Percentiles rank a stretch among this genome's conserved stretches.
phyloP scores from a whole-genome alignment of 2,113 vertebrate species.

The Mirounga angustirostris region DNA sequence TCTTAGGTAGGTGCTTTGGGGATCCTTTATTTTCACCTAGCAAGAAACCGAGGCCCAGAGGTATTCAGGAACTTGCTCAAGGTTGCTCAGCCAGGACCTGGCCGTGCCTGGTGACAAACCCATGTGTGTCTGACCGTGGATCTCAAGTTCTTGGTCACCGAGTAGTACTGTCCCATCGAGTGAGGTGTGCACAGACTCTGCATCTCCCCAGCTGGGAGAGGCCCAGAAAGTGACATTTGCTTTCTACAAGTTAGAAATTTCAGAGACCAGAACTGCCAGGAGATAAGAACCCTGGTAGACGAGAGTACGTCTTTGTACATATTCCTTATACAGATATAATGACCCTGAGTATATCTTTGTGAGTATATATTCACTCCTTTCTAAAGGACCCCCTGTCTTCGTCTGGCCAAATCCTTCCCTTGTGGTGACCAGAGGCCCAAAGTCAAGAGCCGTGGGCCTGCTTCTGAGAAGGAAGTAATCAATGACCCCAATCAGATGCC shows the following conservation, averaged over 20 bases:
- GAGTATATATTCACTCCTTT: neutral
- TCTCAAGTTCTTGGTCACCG: neutral
- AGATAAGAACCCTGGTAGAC: neutral
- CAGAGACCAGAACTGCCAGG: neutral
- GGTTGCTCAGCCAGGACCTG: neutral
- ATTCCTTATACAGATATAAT: fast-evolving
- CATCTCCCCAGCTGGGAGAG: neutral
- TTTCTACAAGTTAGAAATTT: neutral
- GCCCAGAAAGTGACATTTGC: neutral
- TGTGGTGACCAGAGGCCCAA: neutral
- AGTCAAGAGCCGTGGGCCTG: neutral
- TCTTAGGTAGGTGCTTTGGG: neutral
- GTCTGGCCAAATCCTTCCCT: neutral
- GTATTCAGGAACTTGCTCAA: neutral
- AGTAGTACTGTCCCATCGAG: neutral
- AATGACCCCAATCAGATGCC: neutral
- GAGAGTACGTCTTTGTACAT: neutral
- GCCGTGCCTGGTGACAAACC: neutral
- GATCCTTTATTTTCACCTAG: slow-evolving; percentile 12
- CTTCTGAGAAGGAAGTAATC: slow-evolving; percentile 52
- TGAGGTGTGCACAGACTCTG: neutral
- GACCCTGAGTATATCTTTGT: neutral
- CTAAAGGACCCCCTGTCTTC: neutral
- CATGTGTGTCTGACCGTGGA: neutral
- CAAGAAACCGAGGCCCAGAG: neutral